phyloP scores from a whole-genome alignment of 1,140 invertebrate genomes.

The Holotrichia oblita region DNA sequence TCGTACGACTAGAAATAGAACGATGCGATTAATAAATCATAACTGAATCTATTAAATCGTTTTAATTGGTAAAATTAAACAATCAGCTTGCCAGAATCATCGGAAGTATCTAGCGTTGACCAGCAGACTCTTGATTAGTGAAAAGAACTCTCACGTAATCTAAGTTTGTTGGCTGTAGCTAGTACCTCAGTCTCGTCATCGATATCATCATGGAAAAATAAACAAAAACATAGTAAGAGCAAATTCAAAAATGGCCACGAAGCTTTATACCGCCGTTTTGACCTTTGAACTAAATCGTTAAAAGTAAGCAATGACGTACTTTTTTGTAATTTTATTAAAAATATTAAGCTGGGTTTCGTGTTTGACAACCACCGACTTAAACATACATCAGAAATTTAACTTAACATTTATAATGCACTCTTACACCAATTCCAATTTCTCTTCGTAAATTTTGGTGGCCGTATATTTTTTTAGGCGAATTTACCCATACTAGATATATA shows the following conservation, averaged over 20 bases:
- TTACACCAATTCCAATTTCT: too few relatives aligned
- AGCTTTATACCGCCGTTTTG: too few relatives aligned
- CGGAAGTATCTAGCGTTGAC: background rate
- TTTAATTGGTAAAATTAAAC: background rate
- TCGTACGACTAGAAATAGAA: conserved; percentile 77
- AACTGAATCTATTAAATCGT: background rate
- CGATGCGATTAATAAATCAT: background rate
- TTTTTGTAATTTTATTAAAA: too few relatives aligned
- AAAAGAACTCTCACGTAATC: conserved; percentile 34
- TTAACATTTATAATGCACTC: too few relatives aligned
- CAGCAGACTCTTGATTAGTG: background rate
- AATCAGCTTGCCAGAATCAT: conserved; percentile 41
- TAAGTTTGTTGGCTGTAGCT: background rate
- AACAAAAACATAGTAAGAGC: background rate
- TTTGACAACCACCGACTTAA: too few relatives aligned
- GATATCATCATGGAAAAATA: conserved; percentile 37
- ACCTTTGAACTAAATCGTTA: too few relatives aligned
- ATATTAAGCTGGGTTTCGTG: too few relatives aligned
- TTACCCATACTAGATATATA: too few relatives aligned
- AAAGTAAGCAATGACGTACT: too few relatives aligned
- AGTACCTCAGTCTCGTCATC: conserved; percentile 42
- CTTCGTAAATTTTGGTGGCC: too few relatives aligned
- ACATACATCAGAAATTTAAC: too few relatives aligned
- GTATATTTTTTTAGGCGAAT: too few relatives aligned
- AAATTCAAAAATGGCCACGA: background rate